Base-by-base conservation (phyloP, 1,140 invertebrate genomes). In the Pseudomyrmex cubaensis region DNA sequence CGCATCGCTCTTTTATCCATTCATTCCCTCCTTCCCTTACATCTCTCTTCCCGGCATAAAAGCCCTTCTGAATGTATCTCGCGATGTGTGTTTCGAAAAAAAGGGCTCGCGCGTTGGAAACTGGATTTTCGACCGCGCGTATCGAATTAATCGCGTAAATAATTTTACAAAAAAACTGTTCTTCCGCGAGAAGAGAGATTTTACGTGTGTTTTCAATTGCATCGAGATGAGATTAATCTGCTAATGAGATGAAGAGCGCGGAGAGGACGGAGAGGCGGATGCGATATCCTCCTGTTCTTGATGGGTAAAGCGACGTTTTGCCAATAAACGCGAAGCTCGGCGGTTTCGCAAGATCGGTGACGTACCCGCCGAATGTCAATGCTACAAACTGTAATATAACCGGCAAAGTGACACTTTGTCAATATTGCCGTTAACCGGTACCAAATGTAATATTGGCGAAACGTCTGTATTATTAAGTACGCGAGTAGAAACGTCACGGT, bases 261-360 rank as follows among this genome's bases (percentile, higher is more conserved):
- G 20, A 20, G 20, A 20, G 20, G 20, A 20, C 22, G 25, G 4
- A 10, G 44, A 44, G 22, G 25, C n/a, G 10, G 10, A 61, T 72
- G 64, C 35, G 35, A 35, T 7, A 57, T 59, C 5, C 10, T 35
- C 9, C 10, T 35, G 48, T 48, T 7, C 10, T 35, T 35, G 35
- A 35, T 35, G 35, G 35, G n/a, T 35, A 0, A 54, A 59, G 44
- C 10, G 52, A 78, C 52, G 1, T 22, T 67, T 67, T 48, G 44
- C n/a, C 52, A 78, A 70, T 78, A 70, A 78, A 78, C 17, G 52
- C 12, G 70, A 78, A 78, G 1, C 52, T 56, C 10, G 57, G 17
- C 15, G 44, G 20, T 13, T 12, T 25, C 10, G 44, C 13, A 35
- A 46, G 12, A 59, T 59, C 66, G 25, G 57, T 70, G 66, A 61